Evolutionary conservation across 30 jellyfish, hydroid and myxozoan species (phyloP), one percentile per base, ranked within the genome.

Genomic region (Nemopilema nomurai): DNA sequence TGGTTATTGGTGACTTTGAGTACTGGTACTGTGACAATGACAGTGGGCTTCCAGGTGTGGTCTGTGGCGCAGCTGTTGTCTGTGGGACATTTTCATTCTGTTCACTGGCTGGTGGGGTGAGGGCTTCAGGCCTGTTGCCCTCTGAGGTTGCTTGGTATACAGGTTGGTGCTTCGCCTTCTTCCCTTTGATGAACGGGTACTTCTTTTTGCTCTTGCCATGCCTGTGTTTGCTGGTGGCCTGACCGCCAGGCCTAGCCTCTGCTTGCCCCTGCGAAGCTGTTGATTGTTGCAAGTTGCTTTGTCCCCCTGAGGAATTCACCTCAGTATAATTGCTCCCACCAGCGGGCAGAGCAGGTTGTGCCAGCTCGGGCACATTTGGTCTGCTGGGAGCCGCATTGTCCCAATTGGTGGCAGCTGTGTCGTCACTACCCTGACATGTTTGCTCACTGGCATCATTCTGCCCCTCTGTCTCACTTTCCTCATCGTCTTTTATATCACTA

Each of bases 231-330:
- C 78, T 57, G 26, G 41, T 1, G 1, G 29, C 71, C n/a, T 62
- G 87, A 62, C 69, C 53, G 23, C 67, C 20, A 8, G 83, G 71
- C 28, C 51, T 52, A 27, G 52, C 77, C 29, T 71, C 74, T 30
- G 41, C 51, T 27, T 13, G 20, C 49, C 57, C 30, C 19, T 62
- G 87, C 77, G 87, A 73, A 74, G 82, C 79, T 53, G 87, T n/a
- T 18, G 62, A 27, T 27, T 62, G 65, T 84, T 84, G 93, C 93
- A 51, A 84, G 68, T 74, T 84, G 93, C 93, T 84, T 84, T 84
- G 84, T 76, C 84, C 93, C 93, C 87, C 93, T 74, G 93, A 84
- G 66, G 87, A 86, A 28, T 33, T 74, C 19, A 83, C 93, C 76
- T 52, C 93, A 84, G 92, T 28, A 13, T 79, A 71, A 31, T 79